Evolutionary conservation across 2,888 invertebrate genomes (phyloP), one percentile per base, ranked within the genome.

Genomic region (Papilio elwesi): DNA sequence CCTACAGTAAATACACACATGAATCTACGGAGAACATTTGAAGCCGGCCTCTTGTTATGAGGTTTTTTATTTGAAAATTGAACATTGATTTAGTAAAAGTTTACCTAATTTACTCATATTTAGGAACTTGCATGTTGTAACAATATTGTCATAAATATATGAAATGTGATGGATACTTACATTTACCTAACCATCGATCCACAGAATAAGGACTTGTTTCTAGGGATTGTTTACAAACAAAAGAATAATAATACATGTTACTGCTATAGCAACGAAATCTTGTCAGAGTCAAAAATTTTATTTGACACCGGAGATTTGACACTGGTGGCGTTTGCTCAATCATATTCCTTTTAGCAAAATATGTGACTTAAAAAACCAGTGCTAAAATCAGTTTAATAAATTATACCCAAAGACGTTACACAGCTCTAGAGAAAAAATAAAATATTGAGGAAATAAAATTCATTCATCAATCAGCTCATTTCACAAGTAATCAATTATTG

Each of bases 181-280:
- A 59, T 68, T 68, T 48, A 6, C 26, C 9, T 48, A 68, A 0
- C 3, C 12, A 65, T 65, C 65, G 51, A 65, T 49, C 65, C 47
- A 11, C 26, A 65, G n/a, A n/a, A 49, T 13, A n/a, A 15, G 16
- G n/a, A 51, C 6, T 13, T 0, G 71, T 67, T 67, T 59, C 71
- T 52, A 71, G 47, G 71, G 26, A 63, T 68, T 72, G 68, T 72
- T 72, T 72, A 72, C 68, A 72, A 72, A 72, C 68, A 72, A 72
- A 68, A 55, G 63, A 68, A 64, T 63, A 68, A 36, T 59, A 70
- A 67, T 66, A 71, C 52, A 63, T 16, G n/a, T 53, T 36, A 73
- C 75, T 76, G 74, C 62, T 71, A 78, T 76, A 70, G 77, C 68
- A 71, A 76, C 76, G 16, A 43, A 49, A 57, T 11, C 16, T 43